Percentiles rank a stretch among this genome's conserved stretches.
Conservation (phyloP, 1,140 invertebrate genomes). For the Spodoptera frugiperda region DNA sequence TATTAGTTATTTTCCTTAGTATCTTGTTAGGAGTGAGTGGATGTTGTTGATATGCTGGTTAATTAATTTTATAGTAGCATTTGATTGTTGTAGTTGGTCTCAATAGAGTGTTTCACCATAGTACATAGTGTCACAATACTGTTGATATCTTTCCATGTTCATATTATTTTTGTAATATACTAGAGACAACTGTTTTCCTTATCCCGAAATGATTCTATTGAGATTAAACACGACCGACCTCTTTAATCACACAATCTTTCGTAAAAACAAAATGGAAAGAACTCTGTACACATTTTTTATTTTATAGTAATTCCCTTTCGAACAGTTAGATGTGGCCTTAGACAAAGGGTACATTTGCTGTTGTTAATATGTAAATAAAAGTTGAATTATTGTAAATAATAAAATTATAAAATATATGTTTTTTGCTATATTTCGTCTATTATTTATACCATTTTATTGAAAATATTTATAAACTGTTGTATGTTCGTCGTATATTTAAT, state of each 20-base stretch:
- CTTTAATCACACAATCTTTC: slow-evolving; percentile 36
- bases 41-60: slow-evolving; percentile 78
- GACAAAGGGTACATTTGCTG: slow-evolving; percentile 76
- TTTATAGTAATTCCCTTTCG: slow-evolving; percentile 67
- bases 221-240: neutral
- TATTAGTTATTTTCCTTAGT: slow-evolving; percentile 62
- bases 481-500: neutral
- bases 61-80: slow-evolving; percentile 76
- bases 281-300: slow-evolving; percentile 73
- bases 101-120: slow-evolving; percentile 63
- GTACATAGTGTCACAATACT: slow-evolving; percentile 60
- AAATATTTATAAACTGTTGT: neutral
- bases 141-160: slow-evolving; percentile 66
- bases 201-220: slow-evolving; percentile 51
- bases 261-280: slow-evolving; percentile 43
- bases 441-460: slow-evolving; percentile 42
- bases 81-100: slow-evolving; percentile 59
- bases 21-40: slow-evolving; percentile 67
- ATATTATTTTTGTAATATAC: slow-evolving; percentile 66
- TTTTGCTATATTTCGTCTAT: slow-evolving; percentile 75
- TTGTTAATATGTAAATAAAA: slow-evolving; percentile 86
- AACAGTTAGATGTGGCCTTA: slow-evolving; percentile 83
- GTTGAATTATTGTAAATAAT: slow-evolving; percentile 86
- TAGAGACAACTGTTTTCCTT: slow-evolving; percentile 57
- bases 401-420: slow-evolving; percentile 85